These are phyloP conservation scores for Rhaphigaster nebulosa DNA, from an alignment of 2,888 invertebrate genomes.

Conservation along the genomic window DNA sequence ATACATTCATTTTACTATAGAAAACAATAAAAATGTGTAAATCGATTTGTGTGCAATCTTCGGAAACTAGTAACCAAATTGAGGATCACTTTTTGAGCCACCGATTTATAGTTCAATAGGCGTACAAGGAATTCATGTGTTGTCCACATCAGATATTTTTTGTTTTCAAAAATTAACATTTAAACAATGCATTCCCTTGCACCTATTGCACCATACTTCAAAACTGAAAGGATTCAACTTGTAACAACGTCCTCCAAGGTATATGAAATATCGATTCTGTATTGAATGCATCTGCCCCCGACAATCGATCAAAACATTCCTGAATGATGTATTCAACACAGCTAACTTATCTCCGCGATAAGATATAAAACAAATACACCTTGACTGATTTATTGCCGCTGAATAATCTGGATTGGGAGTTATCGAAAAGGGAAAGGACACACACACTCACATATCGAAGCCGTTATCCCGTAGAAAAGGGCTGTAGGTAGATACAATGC, in stretches of 20 bases:
- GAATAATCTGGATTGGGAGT: too few relatives aligned
- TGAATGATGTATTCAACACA: background rate
- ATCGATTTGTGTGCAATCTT: too few relatives aligned
- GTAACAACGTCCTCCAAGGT: background rate
- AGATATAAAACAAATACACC: slow-evolving; percentile 20
- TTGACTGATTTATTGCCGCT: background rate
- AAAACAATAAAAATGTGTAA: too few relatives aligned
- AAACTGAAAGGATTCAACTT: background rate
- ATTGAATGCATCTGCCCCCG: background rate
- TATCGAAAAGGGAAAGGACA: background rate
- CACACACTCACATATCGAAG: background rate
- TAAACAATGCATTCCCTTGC: too few relatives aligned
- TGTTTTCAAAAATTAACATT: too few relatives aligned
- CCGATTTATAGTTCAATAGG: too few relatives aligned
- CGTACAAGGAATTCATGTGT: too few relatives aligned
- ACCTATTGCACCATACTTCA: too few relatives aligned
- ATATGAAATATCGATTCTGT: background rate
- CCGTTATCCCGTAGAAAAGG: background rate
- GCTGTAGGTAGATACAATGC: background rate
- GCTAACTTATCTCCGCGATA: background rate
- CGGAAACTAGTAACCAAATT: too few relatives aligned
- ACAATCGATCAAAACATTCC: background rate
- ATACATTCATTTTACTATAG: too few relatives aligned
- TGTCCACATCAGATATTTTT: too few relatives aligned
- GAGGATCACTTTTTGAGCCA: too few relatives aligned